Evolutionary conservation across 2,797 vertebrate genomes (phyloP).

Genomic region (Steatocranus sp.): DNA sequence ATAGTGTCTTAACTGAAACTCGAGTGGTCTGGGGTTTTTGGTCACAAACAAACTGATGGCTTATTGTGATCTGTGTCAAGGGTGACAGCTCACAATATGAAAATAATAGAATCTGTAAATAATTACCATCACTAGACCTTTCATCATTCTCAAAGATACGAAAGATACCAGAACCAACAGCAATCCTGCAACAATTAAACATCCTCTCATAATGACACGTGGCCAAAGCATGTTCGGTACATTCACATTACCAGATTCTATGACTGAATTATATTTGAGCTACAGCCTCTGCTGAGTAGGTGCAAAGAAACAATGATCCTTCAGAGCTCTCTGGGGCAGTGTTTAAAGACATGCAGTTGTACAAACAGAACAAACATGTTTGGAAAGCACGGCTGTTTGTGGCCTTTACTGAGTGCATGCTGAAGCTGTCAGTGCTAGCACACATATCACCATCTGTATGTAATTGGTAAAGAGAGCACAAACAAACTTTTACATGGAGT

Average conservation of each 20-base stretch:
- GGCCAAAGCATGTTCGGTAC: neutral
- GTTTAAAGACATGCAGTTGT: neutral
- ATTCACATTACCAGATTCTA: neutral
- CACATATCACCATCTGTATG: neutral
- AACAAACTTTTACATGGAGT: neutral
- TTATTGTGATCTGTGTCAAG: neutral
- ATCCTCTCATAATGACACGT: neutral
- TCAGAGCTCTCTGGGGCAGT: slow-evolving; percentile 14
- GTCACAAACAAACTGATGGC: neutral
- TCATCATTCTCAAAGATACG: neutral
- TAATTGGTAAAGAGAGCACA: neutral
- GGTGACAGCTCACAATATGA: neutral
- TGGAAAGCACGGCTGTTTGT: slow-evolving; percentile 41
- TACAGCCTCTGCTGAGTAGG: neutral
- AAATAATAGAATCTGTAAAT: neutral
- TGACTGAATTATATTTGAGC: neutral
- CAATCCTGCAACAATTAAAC: neutral
- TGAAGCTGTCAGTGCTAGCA: neutral
- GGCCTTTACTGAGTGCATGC: neutral
- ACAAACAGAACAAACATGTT: slow-evolving; percentile 40
- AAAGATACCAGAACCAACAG: neutral
- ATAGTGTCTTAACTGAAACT: neutral
- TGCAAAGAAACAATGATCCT: neutral
- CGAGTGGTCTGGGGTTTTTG: neutral
- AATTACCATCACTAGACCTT: neutral